A percentile compares a stretch with the other conserved stretches of the same genome.
Evolutionary conservation across 2,888 invertebrate species (phyloP).

Genomic region (Caenorhabditis sulstoni): DNA sequence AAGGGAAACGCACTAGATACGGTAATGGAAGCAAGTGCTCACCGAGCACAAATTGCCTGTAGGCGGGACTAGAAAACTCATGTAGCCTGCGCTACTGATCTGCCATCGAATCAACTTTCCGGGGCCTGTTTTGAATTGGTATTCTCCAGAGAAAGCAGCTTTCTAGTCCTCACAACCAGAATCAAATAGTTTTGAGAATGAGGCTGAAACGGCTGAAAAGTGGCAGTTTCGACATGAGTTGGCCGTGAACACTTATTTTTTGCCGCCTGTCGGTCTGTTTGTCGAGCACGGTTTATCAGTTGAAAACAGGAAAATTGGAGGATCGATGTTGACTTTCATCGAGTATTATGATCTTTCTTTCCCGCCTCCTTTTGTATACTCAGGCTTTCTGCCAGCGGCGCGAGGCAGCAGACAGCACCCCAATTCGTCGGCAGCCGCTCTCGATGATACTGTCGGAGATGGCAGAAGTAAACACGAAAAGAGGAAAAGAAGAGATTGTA

Average conservation of each 20-base stretch:
- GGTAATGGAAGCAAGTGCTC: conserved; percentile 6
- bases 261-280: conserved; percentile 26
- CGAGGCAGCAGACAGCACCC: conserved; percentile 1
- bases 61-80: background rate
- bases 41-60: background rate
- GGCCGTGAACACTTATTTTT: conserved; percentile 14
- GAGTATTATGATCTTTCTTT: conserved; percentile 29
- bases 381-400: conserved; percentile 23
- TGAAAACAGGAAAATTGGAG: conserved; percentile 22
- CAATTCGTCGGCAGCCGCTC: conserved; percentile 8
- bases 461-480: conserved; percentile 7
- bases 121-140: too few relatives aligned
- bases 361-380: conserved; percentile 40
- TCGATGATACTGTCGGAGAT: conserved; percentile 22
- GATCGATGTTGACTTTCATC: conserved; percentile 23
- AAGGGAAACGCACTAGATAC: conserved; percentile 5
- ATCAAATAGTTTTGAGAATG: background rate
- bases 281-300: conserved; percentile 24
- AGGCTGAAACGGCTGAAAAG: background rate
- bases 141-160: background rate
- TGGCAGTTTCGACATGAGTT: conserved; percentile 10
- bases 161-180: background rate
- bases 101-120: too few relatives aligned
- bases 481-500: conserved; percentile 16
- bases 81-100: background rate